Base-by-base conservation (phyloP, 2,888 invertebrate genomes). In the Lissonota sp. region DNA sequence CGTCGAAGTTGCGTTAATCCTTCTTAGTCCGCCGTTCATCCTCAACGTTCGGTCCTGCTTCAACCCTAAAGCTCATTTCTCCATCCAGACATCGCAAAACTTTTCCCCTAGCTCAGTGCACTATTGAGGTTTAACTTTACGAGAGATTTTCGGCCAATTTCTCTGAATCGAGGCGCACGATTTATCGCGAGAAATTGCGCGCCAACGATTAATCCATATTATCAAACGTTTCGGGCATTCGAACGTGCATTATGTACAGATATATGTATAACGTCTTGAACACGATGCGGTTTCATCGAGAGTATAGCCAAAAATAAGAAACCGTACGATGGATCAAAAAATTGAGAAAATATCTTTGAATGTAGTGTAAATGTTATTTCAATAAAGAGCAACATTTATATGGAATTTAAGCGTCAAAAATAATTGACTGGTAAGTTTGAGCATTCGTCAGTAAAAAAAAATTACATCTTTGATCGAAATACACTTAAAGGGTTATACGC, bases 381-480 rank as follows among this genome's bases (percentile, higher is more conserved):
- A 26, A 3, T 26, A 26, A 2, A 1, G 26, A 26, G 26, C 26
- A 26, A 3, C 1, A 26, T 26, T 26, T 26, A 26, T 26, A 26
- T 3, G 26, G 26, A 26, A 26, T 26, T 26, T 1, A 26, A 26
- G 26, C 53, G 37, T 66, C 46, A 14, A 44, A n/a, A 4, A n/a
- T 16, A 16, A 63, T 63, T 73, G 37, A 44, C 55, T 55, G 12
- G 44, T 53, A 39, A 12, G 40, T 60, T 63, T 55, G 12, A 63
- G 53, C 57, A 70, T 64, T 79, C 55, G 60, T 40, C 49, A 58
- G 55, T 72, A 73, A 70, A 72, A 85, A 74, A 83, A 80, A 26
- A n/a, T 26, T 2, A 26, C 26, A 3, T 2, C 26, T 26, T 26
- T 26, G 1, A 26, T 26, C 26, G 3, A 26, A 26, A 26, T 26